Evolutionary conservation across 1,140 invertebrate species (phyloP).

Genomic region (Matsumurasca onukii): DNA sequence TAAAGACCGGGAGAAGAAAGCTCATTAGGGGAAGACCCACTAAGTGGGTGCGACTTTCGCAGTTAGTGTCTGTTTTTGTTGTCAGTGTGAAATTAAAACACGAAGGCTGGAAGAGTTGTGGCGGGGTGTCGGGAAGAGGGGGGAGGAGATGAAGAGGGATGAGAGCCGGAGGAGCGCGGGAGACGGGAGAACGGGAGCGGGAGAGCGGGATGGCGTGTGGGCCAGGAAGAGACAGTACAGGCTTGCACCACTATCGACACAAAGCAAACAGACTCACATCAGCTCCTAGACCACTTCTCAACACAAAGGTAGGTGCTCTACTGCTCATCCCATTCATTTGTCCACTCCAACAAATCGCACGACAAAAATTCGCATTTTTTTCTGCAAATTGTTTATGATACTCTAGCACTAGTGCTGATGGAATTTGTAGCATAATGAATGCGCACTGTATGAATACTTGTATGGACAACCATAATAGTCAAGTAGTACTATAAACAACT

Average conservation of each 20-base stretch:
- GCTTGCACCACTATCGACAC: slow-evolving; percentile 18
- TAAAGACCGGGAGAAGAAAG: too few species aligned
- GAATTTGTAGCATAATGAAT: background rate
- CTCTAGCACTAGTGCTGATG: background rate
- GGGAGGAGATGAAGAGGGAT: background rate
- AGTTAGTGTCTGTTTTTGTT: background rate
- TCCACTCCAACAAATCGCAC: background rate
- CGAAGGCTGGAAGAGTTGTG: too few species aligned
- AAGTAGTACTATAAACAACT: too few species aligned
- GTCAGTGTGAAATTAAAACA: background rate
- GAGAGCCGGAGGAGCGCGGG: background rate
- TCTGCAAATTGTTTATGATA: background rate
- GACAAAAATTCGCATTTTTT: background rate
- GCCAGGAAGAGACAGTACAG: slow-evolving; percentile 8
- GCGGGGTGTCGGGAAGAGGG: background rate
- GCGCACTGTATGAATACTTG: background rate
- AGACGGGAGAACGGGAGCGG: background rate
- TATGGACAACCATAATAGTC: too few species aligned
- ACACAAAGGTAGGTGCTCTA: slow-evolving; percentile 4
- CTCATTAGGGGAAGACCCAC: too few species aligned
- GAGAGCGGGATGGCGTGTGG: background rate
- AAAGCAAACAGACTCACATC: background rate
- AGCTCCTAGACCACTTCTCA: background rate
- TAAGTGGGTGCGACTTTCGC: too few species aligned
- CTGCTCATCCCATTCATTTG: background rate